A percentile compares a stretch with the other conserved stretches of the same genome.
phyloP scores from a whole-genome alignment of 2,888 invertebrate genomes.

The Acrobasis consociella region DNA sequence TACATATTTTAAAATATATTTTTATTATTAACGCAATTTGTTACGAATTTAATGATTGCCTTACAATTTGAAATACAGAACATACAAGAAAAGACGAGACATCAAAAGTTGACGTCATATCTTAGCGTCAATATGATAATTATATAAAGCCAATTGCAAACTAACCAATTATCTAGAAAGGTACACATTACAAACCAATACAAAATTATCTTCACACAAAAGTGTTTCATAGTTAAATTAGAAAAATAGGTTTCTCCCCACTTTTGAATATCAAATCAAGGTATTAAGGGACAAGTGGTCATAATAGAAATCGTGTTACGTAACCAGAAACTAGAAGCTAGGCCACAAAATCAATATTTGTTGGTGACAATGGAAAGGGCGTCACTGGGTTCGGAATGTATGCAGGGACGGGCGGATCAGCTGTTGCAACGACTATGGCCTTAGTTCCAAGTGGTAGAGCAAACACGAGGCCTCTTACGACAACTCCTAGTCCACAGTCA shows the following conservation, averaged over 20 bases:
- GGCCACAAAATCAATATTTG: constrained; percentile 18
- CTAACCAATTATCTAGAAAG: too few species aligned
- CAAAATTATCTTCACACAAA: too few species aligned
- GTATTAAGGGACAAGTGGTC: background rate
- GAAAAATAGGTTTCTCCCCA: too few species aligned
- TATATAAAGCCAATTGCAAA: too few species aligned
- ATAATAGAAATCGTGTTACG: constrained; percentile 7
- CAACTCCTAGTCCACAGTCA: constrained; percentile 31
- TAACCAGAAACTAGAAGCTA: background rate
- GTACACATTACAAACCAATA: too few species aligned
- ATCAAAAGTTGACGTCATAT: too few species aligned
- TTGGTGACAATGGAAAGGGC: constrained; percentile 20
- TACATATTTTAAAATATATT: too few species aligned
- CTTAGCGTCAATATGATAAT: too few species aligned
- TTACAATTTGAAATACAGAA: too few species aligned
- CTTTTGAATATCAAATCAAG: too few species aligned
- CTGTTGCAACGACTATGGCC: constrained; percentile 48
- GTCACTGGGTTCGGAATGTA: constrained; percentile 12
- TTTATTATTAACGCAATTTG: background rate
- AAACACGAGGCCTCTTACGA: constrained; percentile 49
- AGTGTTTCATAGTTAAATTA: too few species aligned
- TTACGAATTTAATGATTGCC: background rate
- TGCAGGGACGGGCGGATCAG: constrained; percentile 27
- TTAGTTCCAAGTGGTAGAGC: constrained; percentile 42
- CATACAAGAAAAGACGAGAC: too few species aligned